Conservation (phyloP, 2,888 invertebrate species). For the Meandrusa payeni region DNA sequence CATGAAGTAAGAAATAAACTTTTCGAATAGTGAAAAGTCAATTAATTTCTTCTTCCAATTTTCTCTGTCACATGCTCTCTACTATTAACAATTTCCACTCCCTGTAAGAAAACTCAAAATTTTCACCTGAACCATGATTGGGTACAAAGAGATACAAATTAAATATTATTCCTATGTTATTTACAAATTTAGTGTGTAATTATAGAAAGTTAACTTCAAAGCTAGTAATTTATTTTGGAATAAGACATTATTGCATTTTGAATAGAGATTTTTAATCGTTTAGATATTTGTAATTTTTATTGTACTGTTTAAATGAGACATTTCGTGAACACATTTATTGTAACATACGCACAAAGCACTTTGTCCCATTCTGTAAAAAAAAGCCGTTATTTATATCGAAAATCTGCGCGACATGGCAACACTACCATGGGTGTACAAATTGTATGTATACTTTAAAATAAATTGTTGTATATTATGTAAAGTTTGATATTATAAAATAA, state of each 20-base stretch:
- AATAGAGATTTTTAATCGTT: constrained; percentile 58
- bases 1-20: constrained; percentile 55
- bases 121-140: constrained; percentile 57
- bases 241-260: constrained; percentile 69
- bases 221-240: constrained; percentile 66
- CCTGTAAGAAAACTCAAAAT: constrained; percentile 51
- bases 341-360: constrained; percentile 35
- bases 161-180: constrained; percentile 66
- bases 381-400: constrained; percentile 2
- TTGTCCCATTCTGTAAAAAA: constrained; percentile 31
- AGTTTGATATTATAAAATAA: constrained; percentile 41
- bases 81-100: constrained; percentile 37
- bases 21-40: constrained; percentile 64
- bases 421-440: constrained; percentile 35
- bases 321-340: constrained; percentile 38
- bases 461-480: constrained; percentile 59
- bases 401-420: constrained; percentile 14
- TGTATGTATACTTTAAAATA: constrained; percentile 35
- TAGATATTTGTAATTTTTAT: constrained; percentile 49
- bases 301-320: constrained; percentile 45
- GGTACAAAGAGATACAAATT: constrained; percentile 78
- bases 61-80: constrained; percentile 49
- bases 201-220: constrained; percentile 33
- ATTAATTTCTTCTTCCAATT: constrained; percentile 50
- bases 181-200: constrained; percentile 60